Percentiles rank a stretch among this genome's conserved stretches.
These are phyloP conservation scores for Sinelater perroti DNA, from an alignment of 2,888 invertebrate genomes.

Conservation along the genomic window DNA sequence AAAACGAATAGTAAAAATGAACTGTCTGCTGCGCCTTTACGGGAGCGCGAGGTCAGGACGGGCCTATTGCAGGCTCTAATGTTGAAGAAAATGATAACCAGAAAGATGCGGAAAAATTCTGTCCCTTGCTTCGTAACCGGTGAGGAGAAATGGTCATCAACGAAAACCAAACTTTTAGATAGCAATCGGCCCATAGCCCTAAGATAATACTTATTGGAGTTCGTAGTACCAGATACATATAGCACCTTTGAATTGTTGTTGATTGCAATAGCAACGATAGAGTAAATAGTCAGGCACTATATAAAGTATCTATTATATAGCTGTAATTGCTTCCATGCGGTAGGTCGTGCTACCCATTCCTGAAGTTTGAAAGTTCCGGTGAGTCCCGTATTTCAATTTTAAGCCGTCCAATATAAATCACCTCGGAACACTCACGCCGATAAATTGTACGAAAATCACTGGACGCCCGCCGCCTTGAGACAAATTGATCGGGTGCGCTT, in stretches of 20 bases:
- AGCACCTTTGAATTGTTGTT: too few species aligned
- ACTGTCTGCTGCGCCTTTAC: too few species aligned
- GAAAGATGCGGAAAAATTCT: slow-evolving; percentile 35
- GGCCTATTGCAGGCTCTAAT: slow-evolving; percentile 4
- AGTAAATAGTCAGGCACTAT: too few species aligned
- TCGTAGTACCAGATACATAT: slow-evolving; percentile 35
- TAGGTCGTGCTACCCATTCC: too few species aligned
- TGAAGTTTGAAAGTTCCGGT: too few species aligned
- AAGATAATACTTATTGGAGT: slow-evolving; percentile 38
- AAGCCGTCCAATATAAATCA: slow-evolving; percentile 36
- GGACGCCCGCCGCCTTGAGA: slow-evolving; percentile 17
- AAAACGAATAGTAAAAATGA: slow-evolving; percentile 4
- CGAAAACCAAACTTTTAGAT: slow-evolving; percentile 31
- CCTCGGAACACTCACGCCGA: slow-evolving; percentile 22
- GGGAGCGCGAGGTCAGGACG: too few species aligned
- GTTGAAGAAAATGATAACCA: slow-evolving; percentile 5
- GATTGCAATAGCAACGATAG: too few species aligned
- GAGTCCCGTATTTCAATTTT: slow-evolving; percentile 22
- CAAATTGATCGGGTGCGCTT: slow-evolving; percentile 36
- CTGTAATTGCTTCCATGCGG: slow-evolving; percentile 4
- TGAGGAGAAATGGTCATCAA: slow-evolving; percentile 30
- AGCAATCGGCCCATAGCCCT: slow-evolving; percentile 30
- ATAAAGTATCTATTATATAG: slow-evolving; percentile 12
- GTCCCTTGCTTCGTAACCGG: slow-evolving; percentile 24
- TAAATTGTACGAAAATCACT: slow-evolving; percentile 26